Evolutionary conservation across 1,140 invertebrate species (phyloP).

Genomic region (Lysiphlebus fabarum): DNA sequence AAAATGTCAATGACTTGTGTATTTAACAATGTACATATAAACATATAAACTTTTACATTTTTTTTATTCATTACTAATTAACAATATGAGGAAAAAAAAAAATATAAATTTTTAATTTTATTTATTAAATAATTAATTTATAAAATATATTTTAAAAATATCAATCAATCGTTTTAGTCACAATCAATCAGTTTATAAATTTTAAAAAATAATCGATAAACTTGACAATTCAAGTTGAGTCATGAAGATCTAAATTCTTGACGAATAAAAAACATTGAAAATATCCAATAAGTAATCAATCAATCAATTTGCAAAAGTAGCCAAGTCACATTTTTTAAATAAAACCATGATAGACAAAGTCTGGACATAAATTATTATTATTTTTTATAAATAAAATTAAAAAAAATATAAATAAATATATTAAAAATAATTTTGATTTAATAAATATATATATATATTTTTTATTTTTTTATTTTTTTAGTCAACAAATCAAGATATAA

Average conservation of each 20-base stretch:
- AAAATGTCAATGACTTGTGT: slow-evolving; percentile 29
- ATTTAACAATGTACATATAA: background rate
- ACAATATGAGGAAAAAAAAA: too few relatives aligned
- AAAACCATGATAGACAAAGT: slow-evolving; percentile 27
- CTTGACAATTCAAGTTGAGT: slow-evolving; percentile 44
- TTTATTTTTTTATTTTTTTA: background rate
- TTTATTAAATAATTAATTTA: background rate
- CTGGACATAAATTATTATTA: too few relatives aligned
- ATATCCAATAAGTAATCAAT: slow-evolving; percentile 34
- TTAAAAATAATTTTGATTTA: too few relatives aligned
- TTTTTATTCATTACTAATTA: too few relatives aligned
- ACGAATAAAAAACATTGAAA: slow-evolving; percentile 32
- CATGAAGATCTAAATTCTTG: slow-evolving; percentile 19
- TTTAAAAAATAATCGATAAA: slow-evolving; percentile 47
- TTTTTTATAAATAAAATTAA: too few relatives aligned
- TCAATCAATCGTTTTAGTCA: slow-evolving; percentile 33
- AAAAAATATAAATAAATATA: too few relatives aligned
- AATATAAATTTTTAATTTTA: too few relatives aligned
- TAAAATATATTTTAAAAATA: slow-evolving; percentile 5
- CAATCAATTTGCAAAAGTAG: slow-evolving; percentile 34
- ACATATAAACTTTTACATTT: too few relatives aligned
- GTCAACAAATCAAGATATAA: background rate
- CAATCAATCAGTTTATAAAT: slow-evolving; percentile 44
- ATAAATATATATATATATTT: too few relatives aligned
- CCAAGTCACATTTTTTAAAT: slow-evolving; percentile 19